Evolutionary conservation across 2,797 vertebrate genomes (phyloP).

Genomic region (Cetoscarus ocellatus): DNA sequence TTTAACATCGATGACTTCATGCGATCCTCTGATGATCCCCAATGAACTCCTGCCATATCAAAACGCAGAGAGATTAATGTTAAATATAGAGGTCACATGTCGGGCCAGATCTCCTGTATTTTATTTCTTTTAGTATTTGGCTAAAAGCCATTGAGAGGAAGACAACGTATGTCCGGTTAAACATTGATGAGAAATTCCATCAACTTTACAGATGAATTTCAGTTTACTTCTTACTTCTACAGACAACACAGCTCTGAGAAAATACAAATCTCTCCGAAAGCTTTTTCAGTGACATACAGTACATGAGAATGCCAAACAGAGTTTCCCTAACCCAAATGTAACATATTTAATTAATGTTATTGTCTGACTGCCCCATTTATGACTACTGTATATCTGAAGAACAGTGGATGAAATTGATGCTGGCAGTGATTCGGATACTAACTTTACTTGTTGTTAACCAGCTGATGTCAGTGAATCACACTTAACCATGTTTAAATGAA

Average conservation of each 20-base stretch:
- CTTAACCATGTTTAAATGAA: too few relatives aligned
- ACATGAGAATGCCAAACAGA: too few relatives aligned
- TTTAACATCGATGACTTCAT: slow-evolving; percentile 1
- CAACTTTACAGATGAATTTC: not conserved
- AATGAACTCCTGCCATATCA: slow-evolving; percentile 9
- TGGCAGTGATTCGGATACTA: too few relatives aligned
- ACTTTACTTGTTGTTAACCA: too few relatives aligned
- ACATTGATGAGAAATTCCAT: not conserved
- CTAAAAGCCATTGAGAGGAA: not conserved
- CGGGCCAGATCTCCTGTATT: too few relatives aligned
- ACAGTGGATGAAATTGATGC: too few relatives aligned
- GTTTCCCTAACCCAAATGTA: too few relatives aligned
- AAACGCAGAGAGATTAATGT: slow-evolving; percentile 4
- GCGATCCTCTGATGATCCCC: slow-evolving; percentile 3
- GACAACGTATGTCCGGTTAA: not conserved
- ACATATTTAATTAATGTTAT: too few relatives aligned
- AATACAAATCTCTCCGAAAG: not conserved
- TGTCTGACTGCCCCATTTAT: too few relatives aligned
- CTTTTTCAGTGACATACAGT: too few relatives aligned
- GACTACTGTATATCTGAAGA: too few relatives aligned
- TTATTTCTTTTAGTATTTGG: not conserved
- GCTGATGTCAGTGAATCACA: too few relatives aligned
- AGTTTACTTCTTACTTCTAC: not conserved
- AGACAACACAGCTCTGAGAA: not conserved
- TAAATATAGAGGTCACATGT: slow-evolving; percentile 36